A percentile compares a stretch with the other conserved stretches of the same genome.
These are phyloP conservation scores for Epicauta chinensis DNA, from an alignment of 1,140 invertebrate genomes.

Conservation along the genomic window DNA sequence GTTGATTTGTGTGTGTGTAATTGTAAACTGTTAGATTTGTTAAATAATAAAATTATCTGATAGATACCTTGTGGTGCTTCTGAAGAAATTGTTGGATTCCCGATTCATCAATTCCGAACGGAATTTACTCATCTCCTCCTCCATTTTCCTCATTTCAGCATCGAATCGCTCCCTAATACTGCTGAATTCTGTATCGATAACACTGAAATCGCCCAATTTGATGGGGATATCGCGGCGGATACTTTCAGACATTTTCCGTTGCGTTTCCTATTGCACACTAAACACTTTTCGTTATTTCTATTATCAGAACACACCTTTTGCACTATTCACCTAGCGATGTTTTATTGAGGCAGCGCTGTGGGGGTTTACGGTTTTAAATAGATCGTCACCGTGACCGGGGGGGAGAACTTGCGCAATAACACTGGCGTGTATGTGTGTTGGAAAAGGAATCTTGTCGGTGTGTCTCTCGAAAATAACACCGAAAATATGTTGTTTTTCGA, in stretches of 20 bases:
- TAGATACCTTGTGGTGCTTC: conserved; percentile 73
- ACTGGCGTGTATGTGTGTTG: no score
- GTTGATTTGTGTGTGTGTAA: conserved; percentile 20
- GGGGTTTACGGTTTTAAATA: conserved; percentile 12
- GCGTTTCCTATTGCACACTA: conserved; percentile 4
- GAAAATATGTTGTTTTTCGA: no score
- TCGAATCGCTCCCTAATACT: conserved; percentile 94
- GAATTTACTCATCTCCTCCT: conserved; percentile 97
- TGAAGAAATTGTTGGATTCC: conserved; percentile 85
- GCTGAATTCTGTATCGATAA: conserved; percentile 94
- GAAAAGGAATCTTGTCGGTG: no score
- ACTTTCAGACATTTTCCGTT: conserved; percentile 45
- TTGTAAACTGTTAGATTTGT: conserved; percentile 2
- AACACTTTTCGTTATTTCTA: no score
- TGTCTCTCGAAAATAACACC: no score
- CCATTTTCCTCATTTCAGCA: conserved; percentile 95
- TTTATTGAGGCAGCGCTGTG: not conserved
- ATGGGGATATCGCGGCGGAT: conserved; percentile 87
- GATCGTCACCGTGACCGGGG: not conserved
- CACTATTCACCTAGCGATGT: not conserved
- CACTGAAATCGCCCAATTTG: conserved; percentile 87
- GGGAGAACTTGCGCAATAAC: conserved; percentile 8
- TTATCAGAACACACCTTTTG: not conserved
- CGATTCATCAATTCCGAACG: conserved; percentile 87
- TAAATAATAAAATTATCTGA: not conserved